Conservation (phyloP, 64 coral and sea anemone genomes). For the Pachyseris speciosa region DNA sequence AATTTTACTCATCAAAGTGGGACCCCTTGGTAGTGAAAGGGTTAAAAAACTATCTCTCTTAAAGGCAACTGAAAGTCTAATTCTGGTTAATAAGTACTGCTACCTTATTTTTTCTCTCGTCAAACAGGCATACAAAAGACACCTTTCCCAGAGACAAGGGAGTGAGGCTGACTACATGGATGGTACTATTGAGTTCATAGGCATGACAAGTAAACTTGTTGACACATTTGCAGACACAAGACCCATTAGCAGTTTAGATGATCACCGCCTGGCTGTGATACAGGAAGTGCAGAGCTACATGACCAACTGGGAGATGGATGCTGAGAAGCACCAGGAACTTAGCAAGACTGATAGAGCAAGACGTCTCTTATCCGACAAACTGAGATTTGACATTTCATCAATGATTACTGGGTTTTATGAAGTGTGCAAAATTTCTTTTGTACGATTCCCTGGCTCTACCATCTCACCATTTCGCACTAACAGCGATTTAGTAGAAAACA, state of each 20-base stretch:
- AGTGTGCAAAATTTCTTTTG: slow-evolving; percentile 9
- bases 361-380: slow-evolving; percentile 51
- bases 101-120: too few species aligned
- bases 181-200: not conserved
- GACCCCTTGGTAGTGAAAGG: too few species aligned
- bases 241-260: not conserved
- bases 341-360: slow-evolving; percentile 10
- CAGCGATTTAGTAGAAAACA: slow-evolving; percentile 68
- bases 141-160: not conserved
- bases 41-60: too few species aligned
- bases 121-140: slow-evolving; percentile 23
- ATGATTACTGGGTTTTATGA: slow-evolving; percentile 61
- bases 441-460: slow-evolving; percentile 29
- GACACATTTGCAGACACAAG: not conserved
- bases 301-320: slow-evolving; percentile 22
- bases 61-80: too few species aligned
- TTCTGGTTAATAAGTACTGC: too few species aligned
- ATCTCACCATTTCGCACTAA: slow-evolving; percentile 22
- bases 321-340: not conserved
- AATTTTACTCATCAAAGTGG: too few species aligned
- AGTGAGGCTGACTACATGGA: not conserved
- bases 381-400: slow-evolving; percentile 52
- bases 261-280: not conserved
- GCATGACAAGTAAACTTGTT: slow-evolving; percentile 28
- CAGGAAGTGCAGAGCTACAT: not conserved